These are phyloP conservation scores for Polyploca ridens DNA, from an alignment of 2,888 invertebrate genomes.

Conservation along the genomic window DNA sequence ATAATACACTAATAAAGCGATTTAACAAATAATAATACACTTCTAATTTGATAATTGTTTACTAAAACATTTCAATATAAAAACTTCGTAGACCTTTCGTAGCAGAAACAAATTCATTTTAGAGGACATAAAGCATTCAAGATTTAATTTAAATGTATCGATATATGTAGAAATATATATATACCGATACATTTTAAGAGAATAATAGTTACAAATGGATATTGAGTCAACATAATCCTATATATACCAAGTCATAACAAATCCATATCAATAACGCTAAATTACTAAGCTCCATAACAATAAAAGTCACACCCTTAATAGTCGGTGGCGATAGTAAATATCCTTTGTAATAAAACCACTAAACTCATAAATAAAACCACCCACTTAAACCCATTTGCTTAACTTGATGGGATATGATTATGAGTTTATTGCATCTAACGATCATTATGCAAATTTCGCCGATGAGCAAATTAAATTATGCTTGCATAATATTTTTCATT, in stretches of 20 bases:
- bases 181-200: too few species aligned
- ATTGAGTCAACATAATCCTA: background rate
- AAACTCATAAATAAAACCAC: background rate
- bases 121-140: background rate
- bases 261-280: background rate
- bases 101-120: background rate
- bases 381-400: background rate
- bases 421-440: slow-evolving; percentile 6
- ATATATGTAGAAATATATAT: too few species aligned
- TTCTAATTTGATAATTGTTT: background rate
- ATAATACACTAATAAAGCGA: too few species aligned
- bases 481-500: background rate
- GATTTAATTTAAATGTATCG: too few species aligned
- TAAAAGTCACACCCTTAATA: slow-evolving; percentile 3
- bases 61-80: background rate
- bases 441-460: slow-evolving; percentile 7
- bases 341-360: background rate
- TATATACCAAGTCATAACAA: background rate
- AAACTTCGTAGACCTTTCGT: background rate
- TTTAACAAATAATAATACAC: background rate
- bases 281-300: background rate
- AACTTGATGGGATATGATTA: slow-evolving; percentile 9
- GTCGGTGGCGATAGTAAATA: background rate
- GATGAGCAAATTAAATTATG: background rate
- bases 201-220: background rate